phyloP scores from a whole-genome alignment of 2,113 vertebrate genomes.

The Rallus limicola region DNA sequence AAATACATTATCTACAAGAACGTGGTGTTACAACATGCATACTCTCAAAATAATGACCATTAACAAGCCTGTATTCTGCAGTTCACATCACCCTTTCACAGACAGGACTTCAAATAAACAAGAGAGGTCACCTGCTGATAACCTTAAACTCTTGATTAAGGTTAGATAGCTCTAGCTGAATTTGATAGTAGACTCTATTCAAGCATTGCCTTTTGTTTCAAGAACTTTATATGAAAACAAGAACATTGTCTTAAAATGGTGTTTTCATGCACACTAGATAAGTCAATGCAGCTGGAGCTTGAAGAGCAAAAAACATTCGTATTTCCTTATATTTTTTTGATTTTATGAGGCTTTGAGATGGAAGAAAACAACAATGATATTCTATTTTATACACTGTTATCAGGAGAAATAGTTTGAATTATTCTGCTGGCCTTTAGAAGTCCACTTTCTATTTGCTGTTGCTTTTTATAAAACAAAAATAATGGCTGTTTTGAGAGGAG shows the following conservation, averaged over 20 bases:
- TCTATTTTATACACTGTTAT: neutral
- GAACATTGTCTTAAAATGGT: neutral
- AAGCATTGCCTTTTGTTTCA: neutral
- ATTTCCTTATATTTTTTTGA: neutral
- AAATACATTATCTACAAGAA: neutral
- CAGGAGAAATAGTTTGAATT: neutral
- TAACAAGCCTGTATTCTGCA: neutral
- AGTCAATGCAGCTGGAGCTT: rapidly evolving
- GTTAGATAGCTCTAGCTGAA: neutral
- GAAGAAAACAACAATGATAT: neutral
- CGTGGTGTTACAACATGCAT: neutral
- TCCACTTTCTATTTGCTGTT: neutral
- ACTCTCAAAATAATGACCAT: neutral
- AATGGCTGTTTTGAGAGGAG: neutral
- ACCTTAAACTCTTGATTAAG: neutral
- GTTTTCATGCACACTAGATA: neutral
- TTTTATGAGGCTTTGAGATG: neutral
- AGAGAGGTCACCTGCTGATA: neutral
- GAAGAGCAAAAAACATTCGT: neutral
- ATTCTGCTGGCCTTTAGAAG: neutral
- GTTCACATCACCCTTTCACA: neutral
- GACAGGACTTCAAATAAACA: neutral
- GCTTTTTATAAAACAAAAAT: neutral
- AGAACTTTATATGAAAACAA: neutral
- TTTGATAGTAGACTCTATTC: neutral